Evolutionary conservation across 2,888 invertebrate species (phyloP), one percentile per base, ranked within the genome.

Genomic region (Orthonychiurus folsomi): DNA sequence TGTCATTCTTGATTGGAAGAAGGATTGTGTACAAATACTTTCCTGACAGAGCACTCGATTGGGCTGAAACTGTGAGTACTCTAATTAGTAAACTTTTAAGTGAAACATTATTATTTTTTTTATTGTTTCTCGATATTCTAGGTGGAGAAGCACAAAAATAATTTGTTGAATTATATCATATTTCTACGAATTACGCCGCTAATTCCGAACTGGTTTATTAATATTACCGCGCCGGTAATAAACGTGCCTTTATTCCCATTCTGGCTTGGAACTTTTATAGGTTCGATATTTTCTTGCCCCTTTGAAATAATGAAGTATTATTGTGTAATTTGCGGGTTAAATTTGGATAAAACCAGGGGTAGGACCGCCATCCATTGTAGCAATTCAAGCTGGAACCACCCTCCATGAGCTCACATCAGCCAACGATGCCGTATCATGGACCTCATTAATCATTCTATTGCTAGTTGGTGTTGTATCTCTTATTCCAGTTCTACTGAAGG

Each of bases 171-270:
- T 80, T 99, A 99, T 77, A 92, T 99, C 73, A 84, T 99, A 75
- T 99, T 99, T 78, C 81, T 99, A 71, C 84, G 99, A 71, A 89
- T 99, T 75, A 99, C 99, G 26, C 99, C 99, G 60, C 87, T 99
- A 76, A 81, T 99, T 74, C 99, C 99, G 5, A 99, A 99, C 78
- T 99, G 99, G 99, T 96, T 99, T 78, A 96, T 96, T 70, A 96
- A 96, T 79, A 83, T 99, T 76, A 87, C 92, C 0, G 91, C 96
- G 67, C 99, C 99, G 50, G 90, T 99, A 48, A 89, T 99, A 74
- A 93, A 94, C 73, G 96, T 99, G 48, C 95, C 96, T 1, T 78
- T 97, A 66, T 75, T 84, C 68, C 92, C 93, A 65, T 99, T 99
- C 80, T 92, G 91, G 68, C 76, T 93, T 63, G 99, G 99, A 68